A percentile compares a stretch with the other conserved stretches of the same genome.
Evolutionary conservation across 1,140 invertebrate species (phyloP).

Genomic region (Vanessa atalanta): DNA sequence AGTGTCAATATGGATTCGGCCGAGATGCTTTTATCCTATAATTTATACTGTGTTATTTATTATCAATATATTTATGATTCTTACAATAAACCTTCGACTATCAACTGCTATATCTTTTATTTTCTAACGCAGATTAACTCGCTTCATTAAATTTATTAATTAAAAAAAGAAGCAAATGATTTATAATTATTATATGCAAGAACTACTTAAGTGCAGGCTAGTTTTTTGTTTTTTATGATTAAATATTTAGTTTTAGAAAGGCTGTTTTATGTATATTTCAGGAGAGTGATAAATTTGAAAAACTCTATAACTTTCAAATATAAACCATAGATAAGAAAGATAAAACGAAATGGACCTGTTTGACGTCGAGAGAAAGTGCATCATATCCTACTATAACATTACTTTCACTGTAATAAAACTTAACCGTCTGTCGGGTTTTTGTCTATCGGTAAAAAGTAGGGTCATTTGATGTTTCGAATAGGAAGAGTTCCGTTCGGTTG

Average conservation of each 20-base stretch:
- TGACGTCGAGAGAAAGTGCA: slow-evolving; percentile 53
- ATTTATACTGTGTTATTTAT: no score
- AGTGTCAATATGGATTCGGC: no score
- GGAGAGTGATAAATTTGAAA: background rate
- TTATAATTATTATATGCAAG: no score
- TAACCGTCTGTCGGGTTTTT: slow-evolving; percentile 27
- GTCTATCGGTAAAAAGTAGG: slow-evolving; percentile 24
- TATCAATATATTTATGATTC: no score
- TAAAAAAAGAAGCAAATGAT: no score
- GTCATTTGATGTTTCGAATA: slow-evolving; percentile 38
- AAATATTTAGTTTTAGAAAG: no score
- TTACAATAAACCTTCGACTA: no score
- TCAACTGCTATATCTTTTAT: no score
- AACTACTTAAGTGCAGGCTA: no score
- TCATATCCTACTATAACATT: slow-evolving; percentile 38
- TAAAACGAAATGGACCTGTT: slow-evolving; percentile 13
- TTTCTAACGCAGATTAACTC: no score
- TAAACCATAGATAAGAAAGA: background rate
- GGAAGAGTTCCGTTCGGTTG: slow-evolving; percentile 48
- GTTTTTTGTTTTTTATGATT: background rate
- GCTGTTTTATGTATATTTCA: background rate
- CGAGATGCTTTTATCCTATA: no score
- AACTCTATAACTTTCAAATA: background rate
- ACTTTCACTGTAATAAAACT: slow-evolving; percentile 54
- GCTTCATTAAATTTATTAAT: no score